A percentile compares a stretch with the other conserved stretches of the same genome.
These are phyloP conservation scores for Jaculus jaculus DNA, from an alignment of 2,113 vertebrate species.

Conservation along the genomic window DNA sequence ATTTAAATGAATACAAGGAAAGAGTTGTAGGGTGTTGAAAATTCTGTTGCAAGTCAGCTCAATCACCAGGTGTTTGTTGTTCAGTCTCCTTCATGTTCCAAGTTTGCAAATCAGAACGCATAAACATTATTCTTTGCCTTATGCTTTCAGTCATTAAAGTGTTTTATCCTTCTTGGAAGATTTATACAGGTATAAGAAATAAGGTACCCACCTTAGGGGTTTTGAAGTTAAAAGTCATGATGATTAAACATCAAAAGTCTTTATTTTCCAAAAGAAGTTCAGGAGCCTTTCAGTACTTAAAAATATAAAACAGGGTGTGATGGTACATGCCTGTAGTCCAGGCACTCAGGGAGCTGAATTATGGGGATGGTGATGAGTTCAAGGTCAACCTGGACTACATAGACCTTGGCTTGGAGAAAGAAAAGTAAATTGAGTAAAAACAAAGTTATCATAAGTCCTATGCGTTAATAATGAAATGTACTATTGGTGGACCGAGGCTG, in stretches of 20 bases:
- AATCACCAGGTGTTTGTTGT: neutral
- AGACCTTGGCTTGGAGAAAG: too few relatives aligned
- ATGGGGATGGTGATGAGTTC: neutral
- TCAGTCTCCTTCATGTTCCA: neutral
- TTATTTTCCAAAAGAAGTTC: slow-evolving; percentile 36
- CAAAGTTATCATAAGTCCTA: neutral
- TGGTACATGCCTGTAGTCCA: neutral
- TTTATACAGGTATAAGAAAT: neutral
- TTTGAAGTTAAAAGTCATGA: neutral
- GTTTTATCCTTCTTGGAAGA: slow-evolving; percentile 4
- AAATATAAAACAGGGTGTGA: neutral
- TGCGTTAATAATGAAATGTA: neutral
- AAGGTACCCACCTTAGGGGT: neutral
- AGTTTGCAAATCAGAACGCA: neutral
- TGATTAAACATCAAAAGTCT: neutral
- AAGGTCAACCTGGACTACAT: neutral
- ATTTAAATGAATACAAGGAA: neutral
- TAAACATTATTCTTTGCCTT: slow-evolving; percentile 4
- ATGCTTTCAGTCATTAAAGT: neutral
- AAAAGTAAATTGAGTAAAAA: neutral
- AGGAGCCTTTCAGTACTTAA: slow-evolving; percentile 17
- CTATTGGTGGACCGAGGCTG: neutral
- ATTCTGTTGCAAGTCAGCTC: neutral
- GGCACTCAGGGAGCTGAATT: neutral
- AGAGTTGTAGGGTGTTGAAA: neutral